phyloP scores from a whole-genome alignment of 2,888 invertebrate species.

The Norana najaformis region DNA sequence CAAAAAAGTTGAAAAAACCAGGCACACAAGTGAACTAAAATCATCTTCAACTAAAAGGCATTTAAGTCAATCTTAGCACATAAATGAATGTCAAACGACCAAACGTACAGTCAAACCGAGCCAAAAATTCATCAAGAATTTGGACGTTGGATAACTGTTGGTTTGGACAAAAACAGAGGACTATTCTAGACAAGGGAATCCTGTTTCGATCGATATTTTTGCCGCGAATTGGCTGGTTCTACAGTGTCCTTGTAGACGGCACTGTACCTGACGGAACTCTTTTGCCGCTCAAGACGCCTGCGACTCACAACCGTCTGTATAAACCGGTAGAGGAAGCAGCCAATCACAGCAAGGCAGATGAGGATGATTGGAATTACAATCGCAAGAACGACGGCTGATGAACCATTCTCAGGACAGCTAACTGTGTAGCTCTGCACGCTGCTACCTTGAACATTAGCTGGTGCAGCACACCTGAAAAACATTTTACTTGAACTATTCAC shows the following conservation, averaged over 20 bases:
- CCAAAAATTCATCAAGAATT: background rate
- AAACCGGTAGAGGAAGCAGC: constrained; percentile 26
- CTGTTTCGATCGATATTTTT: background rate
- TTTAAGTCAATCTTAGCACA: background rate
- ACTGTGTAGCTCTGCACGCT: background rate
- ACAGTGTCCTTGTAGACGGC: constrained; percentile 32
- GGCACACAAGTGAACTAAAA: background rate
- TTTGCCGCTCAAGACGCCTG: background rate
- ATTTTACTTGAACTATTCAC: background rate
- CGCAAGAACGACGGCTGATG: background rate
- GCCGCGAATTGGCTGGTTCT: constrained; percentile 9
- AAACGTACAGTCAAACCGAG: background rate
- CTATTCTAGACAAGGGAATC: background rate
- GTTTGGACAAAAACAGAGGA: background rate
- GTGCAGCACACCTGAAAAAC: background rate
- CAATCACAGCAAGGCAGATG: constrained; percentile 19
- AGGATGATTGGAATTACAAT: constrained; percentile 27
- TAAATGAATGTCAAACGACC: background rate
- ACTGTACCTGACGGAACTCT: constrained; percentile 28
- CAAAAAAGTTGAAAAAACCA: background rate
- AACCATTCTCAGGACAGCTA: background rate
- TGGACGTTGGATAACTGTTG: background rate
- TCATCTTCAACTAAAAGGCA: background rate
- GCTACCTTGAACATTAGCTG: background rate
- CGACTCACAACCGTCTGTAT: constrained; percentile 22